Conservation (phyloP, 2,113 vertebrate species). For the Micronisus gabar region DNA sequence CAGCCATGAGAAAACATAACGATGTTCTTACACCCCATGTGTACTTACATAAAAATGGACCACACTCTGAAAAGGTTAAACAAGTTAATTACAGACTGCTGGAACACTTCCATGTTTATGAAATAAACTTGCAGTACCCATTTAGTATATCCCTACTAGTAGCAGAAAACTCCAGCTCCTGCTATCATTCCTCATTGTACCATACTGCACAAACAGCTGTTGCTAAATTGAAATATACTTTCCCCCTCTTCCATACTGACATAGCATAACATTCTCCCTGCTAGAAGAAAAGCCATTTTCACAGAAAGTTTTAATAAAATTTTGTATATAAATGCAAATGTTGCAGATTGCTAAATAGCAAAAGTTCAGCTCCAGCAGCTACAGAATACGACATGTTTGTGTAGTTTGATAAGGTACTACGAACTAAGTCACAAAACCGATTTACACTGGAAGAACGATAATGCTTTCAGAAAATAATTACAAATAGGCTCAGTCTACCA, state of each 20-base stretch:
- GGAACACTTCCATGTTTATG: not conserved
- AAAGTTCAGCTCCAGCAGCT: not conserved
- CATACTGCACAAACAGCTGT: not conserved
- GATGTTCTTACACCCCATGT: not conserved
- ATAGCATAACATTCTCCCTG: rapidly evolving
- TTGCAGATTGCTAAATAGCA: not conserved
- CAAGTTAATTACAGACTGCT: not conserved
- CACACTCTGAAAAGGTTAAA: not conserved
- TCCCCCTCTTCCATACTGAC: not conserved
- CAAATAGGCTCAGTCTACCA: not conserved
- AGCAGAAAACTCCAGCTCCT: not conserved
- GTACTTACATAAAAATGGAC: not conserved
- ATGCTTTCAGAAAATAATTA: not conserved
- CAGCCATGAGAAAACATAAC: not conserved
- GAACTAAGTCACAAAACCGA: not conserved
- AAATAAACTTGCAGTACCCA: not conserved
- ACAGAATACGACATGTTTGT: not conserved
- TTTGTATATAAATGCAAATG: not conserved
- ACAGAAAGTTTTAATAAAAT: not conserved
- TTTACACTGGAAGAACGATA: not conserved
- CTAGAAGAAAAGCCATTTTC: not conserved
- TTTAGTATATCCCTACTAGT: not conserved
- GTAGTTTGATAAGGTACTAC: not conserved
- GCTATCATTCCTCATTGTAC: not conserved
- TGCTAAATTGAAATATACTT: not conserved